Conservation (phyloP, 2,113 vertebrate species). For the Lutjanus erythropterus region DNA sequence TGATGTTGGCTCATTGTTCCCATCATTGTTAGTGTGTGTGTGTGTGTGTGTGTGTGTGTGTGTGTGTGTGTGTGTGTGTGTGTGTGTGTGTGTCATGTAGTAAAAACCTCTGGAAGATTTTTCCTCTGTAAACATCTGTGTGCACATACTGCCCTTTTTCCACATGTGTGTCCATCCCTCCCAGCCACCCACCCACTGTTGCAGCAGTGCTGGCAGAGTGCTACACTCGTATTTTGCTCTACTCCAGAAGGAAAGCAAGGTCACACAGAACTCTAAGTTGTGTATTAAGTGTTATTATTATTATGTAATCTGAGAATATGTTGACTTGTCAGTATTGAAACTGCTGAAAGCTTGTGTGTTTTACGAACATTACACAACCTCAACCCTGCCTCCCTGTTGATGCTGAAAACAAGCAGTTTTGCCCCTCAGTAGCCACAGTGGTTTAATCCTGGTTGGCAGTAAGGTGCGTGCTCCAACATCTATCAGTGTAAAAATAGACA, state of each 20-base stretch:
- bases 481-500: no score
- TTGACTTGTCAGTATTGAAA: neutral
- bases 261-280: neutral
- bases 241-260: neutral
- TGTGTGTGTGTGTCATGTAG: neutral
- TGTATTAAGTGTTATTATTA: neutral
- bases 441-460: no score
- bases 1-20: neutral
- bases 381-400: no score
- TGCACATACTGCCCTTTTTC: neutral
- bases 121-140: conserved; percentile 34
- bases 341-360: no score
- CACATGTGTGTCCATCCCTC: neutral
- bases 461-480: no score
- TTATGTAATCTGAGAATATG: neutral
- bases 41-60: no score
- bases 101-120: conserved; percentile 1
- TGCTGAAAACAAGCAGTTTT: no score
- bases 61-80: no score
- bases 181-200: conserved; percentile 8
- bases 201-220: neutral
- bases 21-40: no score
- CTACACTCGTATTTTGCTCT: neutral
- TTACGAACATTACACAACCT: no score
- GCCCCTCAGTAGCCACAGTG: no score